phyloP scores from a whole-genome alignment of 2,797 vertebrate species.

The Rachycentron canadum region DNA sequence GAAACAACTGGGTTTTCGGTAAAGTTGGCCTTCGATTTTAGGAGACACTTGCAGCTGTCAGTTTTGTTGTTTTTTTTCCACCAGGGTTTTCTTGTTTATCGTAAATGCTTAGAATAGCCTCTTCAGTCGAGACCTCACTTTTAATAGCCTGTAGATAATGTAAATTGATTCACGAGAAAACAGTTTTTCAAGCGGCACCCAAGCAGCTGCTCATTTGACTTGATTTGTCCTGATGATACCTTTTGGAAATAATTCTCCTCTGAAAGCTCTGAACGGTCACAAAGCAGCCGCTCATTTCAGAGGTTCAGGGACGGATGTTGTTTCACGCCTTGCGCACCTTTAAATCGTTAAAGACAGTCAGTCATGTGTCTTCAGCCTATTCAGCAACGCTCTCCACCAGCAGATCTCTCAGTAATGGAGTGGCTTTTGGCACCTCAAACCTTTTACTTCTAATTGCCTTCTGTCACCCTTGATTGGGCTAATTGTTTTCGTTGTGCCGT shows the following conservation, averaged over 20 bases:
- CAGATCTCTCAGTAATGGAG: constrained; percentile 69
- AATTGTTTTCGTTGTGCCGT: constrained; percentile 76
- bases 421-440: constrained; percentile 74
- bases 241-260: constrained; percentile 38
- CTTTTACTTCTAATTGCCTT: constrained; percentile 80
- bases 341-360: constrained; percentile 54
- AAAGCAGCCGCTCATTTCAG: constrained; percentile 45
- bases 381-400: constrained; percentile 46
- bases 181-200: constrained; percentile 26
- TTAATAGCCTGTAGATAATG: constrained; percentile 25
- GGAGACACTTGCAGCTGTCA: constrained; percentile 42
- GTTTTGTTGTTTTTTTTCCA: constrained; percentile 10
- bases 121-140: constrained; percentile 22
- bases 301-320: constrained; percentile 28
- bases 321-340: constrained; percentile 61
- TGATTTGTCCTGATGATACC: constrained; percentile 43
- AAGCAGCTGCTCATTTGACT: constrained; percentile 41
- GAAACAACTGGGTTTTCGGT: background rate
- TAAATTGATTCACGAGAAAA: constrained; percentile 26
- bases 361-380: constrained; percentile 55
- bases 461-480: constrained; percentile 83
- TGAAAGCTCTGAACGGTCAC: constrained; percentile 40
- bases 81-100: constrained; percentile 22
- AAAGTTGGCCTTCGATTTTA: constrained; percentile 9
- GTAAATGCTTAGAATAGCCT: constrained; percentile 28